Base-by-base conservation (phyloP, 2,888 invertebrate species). In the Noctua fimbriata region DNA sequence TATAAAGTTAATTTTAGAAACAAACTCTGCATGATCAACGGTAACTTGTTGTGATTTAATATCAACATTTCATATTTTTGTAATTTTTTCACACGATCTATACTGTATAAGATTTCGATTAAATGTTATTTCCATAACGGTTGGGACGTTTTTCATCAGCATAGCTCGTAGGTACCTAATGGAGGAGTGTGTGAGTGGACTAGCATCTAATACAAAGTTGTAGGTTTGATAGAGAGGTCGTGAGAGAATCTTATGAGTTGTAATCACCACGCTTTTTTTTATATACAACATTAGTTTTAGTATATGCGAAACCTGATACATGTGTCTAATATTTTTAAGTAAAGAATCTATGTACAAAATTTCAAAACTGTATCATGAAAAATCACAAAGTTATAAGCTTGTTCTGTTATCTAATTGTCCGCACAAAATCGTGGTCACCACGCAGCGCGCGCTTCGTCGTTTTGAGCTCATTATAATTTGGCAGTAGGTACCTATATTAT, bases 41-140 rank as follows among this genome's bases (percentile, higher is more conserved):
- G 69, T 71, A 76, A 58, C 75, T 70, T 52, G 10, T 24, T n/a
- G 55, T 76, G 73, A 69, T 76, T 79, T 63, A 74, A 69, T 73
- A 67, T 32, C 18, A 60, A 63, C n/a, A 55, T 76, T 75, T 73
- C 18, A 67, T 81, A 65, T 75, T 77, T 74, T 67, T 41, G 28
- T 41, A 58, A n/a, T 16, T 52, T 69, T 73, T 77, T 86, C 82
- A 84, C 80, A 82, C 76, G 78, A 80, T 76, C 32, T 12, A 28
- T 52, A 76, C 63, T 41, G 76, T 72, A 63, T 65, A 66, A 49
- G 71, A 58, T 70, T 76, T 66, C 65, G n/a, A 49, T 74, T 55
- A 14, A 47, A 72, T 52, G 44, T 73, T 10, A 63, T 82, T 55
- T 70, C 58, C 41, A 63, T 67, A 60, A n/a, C 5, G 60, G 66